phyloP scores from a whole-genome alignment of 2,113 vertebrate species.

The Hypomesus transpacificus region DNA sequence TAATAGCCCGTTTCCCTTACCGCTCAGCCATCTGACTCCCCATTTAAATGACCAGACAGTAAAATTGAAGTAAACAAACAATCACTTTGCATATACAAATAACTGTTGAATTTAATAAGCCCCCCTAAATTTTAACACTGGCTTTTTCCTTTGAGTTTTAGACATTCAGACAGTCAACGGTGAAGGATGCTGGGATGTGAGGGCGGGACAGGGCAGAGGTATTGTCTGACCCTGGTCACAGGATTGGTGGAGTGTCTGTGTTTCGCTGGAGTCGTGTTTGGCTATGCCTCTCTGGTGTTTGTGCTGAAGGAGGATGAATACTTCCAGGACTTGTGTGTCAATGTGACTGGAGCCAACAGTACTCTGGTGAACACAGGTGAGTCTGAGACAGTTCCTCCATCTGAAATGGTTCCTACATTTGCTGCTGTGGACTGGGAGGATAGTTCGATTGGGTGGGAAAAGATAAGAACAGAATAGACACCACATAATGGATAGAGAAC shows the following conservation, averaged over 20 bases:
- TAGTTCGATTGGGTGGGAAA: too few species aligned
- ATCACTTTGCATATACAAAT: too few species aligned
- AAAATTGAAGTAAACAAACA: too few species aligned
- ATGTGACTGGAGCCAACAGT: conserved; percentile 30
- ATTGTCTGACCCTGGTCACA: conserved; percentile 71
- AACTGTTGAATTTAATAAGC: too few species aligned
- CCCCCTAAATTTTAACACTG: background rate
- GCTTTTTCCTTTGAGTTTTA: background rate
- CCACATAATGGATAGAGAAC: background rate
- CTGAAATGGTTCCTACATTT: too few species aligned
- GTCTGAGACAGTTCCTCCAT: background rate
- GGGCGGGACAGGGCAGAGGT: conserved; percentile 43
- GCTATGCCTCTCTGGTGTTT: conserved; percentile 83
- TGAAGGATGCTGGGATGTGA: conserved; percentile 45
- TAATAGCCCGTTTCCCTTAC: too few species aligned
- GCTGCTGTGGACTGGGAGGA: too few species aligned
- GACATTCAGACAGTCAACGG: background rate
- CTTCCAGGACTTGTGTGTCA: conserved; percentile 71
- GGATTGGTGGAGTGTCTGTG: conserved; percentile 82
- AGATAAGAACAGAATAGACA: background rate
- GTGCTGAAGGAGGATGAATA: conserved; percentile 80
- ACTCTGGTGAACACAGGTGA: conserved; percentile 43
- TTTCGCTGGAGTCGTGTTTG: conserved; percentile 80
- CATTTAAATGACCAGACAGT: too few species aligned
- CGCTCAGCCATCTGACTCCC: too few species aligned